Conservation (phyloP, 2,797 vertebrate genomes). For the Hyperoplus immaculatus region DNA sequence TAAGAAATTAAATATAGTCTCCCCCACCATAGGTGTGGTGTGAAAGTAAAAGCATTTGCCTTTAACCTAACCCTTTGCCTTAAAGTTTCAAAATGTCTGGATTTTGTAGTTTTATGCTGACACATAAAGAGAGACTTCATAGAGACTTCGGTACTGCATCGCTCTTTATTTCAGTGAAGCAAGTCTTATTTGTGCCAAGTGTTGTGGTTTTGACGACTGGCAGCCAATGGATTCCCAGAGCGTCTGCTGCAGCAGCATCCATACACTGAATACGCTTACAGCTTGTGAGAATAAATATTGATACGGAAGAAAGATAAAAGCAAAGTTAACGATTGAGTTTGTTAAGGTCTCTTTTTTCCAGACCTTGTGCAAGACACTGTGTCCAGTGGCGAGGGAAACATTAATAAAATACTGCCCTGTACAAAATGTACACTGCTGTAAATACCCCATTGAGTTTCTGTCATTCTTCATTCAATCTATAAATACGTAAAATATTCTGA, state of each 20-base stretch:
- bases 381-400: conserved; percentile 20
- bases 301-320: conserved; percentile 3
- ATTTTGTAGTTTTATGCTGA: neutral
- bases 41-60: neutral
- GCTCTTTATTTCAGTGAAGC: conserved; percentile 4
- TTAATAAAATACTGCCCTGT: conserved; percentile 1
- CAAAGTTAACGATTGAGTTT: neutral
- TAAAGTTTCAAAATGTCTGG: neutral
- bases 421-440: conserved; percentile 15
- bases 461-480: conserved; percentile 27
- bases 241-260: conserved; percentile 12
- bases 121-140: neutral
- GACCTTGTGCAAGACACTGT: neutral
- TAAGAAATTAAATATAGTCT: neutral
- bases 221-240: conserved; percentile 19
- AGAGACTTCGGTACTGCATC: neutral
- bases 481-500: conserved; percentile 22
- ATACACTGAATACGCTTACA: conserved; percentile 8
- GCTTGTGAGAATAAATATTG: conserved; percentile 20
- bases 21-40: neutral
- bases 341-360: neutral
- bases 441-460: conserved; percentile 35
- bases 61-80: neutral
- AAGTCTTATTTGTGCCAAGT: conserved; percentile 10
- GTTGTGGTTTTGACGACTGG: conserved; percentile 29